Evolutionary conservation across 2,888 invertebrate species (phyloP).

Genomic region (Ferdinandea cuprea): DNA sequence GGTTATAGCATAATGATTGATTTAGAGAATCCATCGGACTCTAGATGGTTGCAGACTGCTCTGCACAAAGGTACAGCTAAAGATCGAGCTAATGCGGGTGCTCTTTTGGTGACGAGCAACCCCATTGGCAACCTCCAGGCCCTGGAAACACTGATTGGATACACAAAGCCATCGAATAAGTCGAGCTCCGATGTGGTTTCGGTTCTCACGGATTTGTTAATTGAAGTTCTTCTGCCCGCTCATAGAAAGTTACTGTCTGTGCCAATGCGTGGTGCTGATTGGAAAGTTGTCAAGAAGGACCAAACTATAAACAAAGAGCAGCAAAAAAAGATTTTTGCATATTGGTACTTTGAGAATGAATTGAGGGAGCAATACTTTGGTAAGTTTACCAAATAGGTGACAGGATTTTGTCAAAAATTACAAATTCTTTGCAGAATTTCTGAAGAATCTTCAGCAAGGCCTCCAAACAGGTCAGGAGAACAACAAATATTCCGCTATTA

Average conservation of each 20-base stretch:
- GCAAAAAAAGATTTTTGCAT: conserved; percentile 86
- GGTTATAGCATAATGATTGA: background rate
- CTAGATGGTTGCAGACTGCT: conserved; percentile 82
- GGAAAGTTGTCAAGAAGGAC: conserved; percentile 80
- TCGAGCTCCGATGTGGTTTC: conserved; percentile 80
- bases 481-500: conserved; percentile 80
- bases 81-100: conserved; percentile 83
- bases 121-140: conserved; percentile 81
- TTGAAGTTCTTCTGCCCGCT: conserved; percentile 81
- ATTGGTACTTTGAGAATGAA: conserved; percentile 96
- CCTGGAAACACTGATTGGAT: conserved; percentile 80
- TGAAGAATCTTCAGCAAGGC: conserved; percentile 81
- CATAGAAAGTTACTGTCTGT: conserved; percentile 81
- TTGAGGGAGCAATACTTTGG: conserved; percentile 90
- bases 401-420: background rate
- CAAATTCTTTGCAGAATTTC: conserved; percentile 77
- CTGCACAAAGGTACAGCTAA: conserved; percentile 82
- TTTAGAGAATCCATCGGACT: conserved; percentile 81
- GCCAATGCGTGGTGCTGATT: conserved; percentile 81
- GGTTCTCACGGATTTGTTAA: conserved; percentile 81
- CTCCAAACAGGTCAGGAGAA: conserved; percentile 82
- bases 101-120: conserved; percentile 82
- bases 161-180: conserved; percentile 82
- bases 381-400: conserved; percentile 77
- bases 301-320: conserved; percentile 84